phyloP scores from a whole-genome alignment of 2,888 invertebrate genomes.

The Melieria picta region DNA sequence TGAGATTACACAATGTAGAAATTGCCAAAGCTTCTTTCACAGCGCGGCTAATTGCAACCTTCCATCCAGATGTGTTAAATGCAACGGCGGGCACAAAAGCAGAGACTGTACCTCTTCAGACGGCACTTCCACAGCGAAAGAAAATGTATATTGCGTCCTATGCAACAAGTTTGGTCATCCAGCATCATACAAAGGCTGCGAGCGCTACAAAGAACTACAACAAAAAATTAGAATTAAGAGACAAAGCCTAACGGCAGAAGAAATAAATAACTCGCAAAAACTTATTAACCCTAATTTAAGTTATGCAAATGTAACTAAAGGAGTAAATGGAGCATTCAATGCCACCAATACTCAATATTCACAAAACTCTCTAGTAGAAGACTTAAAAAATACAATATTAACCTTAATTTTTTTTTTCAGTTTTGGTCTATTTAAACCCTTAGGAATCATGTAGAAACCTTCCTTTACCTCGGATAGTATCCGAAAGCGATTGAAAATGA shows the following conservation, averaged over 20 bases:
- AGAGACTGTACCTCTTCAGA: background rate
- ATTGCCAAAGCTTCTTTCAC: constrained; percentile 23
- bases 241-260: constrained; percentile 7
- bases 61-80: constrained; percentile 18
- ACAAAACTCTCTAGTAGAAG: no score
- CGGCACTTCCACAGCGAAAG: background rate
- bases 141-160: constrained; percentile 16
- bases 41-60: constrained; percentile 25
- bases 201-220: constrained; percentile 4
- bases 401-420: no score
- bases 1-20: constrained; percentile 17
- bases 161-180: constrained; percentile 19
- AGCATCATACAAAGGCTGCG: constrained; percentile 6
- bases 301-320: no score
- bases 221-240: constrained; percentile 2
- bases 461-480: no score
- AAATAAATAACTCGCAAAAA: background rate
- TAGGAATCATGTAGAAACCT: no score
- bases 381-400: no score
- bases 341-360: no score
- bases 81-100: constrained; percentile 12
- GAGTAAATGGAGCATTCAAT: no score
- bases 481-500: no score
- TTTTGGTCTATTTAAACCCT: no score
- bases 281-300: background rate